Evolutionary conservation across 2,113 vertebrate species (phyloP), one percentile per base, ranked within the genome.

Genomic region (Sturnira hondurensis): DNA sequence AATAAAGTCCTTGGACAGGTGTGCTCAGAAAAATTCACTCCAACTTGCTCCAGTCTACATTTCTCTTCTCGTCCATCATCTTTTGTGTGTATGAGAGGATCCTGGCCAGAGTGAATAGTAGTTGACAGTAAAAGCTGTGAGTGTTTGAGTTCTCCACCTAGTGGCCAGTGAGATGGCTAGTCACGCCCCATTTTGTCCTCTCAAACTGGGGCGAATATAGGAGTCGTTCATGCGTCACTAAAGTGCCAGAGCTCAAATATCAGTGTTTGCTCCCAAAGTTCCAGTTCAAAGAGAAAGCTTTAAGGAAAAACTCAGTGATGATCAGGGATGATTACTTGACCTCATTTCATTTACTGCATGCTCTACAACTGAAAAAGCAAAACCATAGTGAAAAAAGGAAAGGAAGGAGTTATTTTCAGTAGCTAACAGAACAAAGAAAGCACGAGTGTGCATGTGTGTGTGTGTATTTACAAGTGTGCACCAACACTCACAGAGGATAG

Each of bases 131-230:
- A 45, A 76, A 61, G 68, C 82, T 43, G 41, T 4, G 41, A 94
- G 94, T 19, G 91, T 81, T 93, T 73, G 58, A 52, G 94, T 26
- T 67, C 16, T 94, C 96, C 97, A 97, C 93, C 97, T 96, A 87
- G 97, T 96, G 97, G 96, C 41, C 81, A 52, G 22, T 7, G 54
- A 36, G 5, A 2, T 5, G 24, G n/a, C n/a, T 19, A 4, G 1
- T 10, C 45, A 10, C 0, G 28, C 6, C 58, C 41, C 92, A 2
- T 70, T 81, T 74, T 73, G 84, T 50, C 14, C 3, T 38, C 24
- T 26, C 15, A 11, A 67, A 68, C 11, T 7, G 3, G 68, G 45
- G 17, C 41, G 10, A 8, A 31, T 19, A 31, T 7, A 24, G 12
- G 20, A 33, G 6, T 45, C n/a, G 1, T 26, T 50, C 8, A 0